phyloP scores from a whole-genome alignment of 2,888 invertebrate species.

The Polydrusus pterygomalis region DNA sequence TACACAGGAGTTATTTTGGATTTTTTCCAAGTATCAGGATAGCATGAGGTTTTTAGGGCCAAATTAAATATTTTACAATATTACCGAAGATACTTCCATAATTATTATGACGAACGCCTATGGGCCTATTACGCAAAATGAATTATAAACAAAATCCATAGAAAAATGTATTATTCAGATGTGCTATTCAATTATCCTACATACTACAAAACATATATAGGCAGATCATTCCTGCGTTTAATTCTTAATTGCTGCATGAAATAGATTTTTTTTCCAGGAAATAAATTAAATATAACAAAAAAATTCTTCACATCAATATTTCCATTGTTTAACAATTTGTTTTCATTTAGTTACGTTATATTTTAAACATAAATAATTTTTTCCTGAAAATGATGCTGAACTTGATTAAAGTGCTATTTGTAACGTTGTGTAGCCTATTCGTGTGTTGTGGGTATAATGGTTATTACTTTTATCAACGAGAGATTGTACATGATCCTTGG shows the following conservation, averaged over 20 bases:
- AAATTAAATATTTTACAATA: no score
- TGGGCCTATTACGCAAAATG: no score
- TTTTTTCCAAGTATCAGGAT: no score
- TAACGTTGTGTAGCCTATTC: not conserved
- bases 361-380: not conserved
- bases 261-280: not conserved
- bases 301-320: not conserved
- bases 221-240: not conserved
- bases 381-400: not conserved
- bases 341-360: not conserved
- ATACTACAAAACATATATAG: not conserved
- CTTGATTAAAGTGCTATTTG: not conserved
- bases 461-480: conserved; percentile 28
- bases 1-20: no score
- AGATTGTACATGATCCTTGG: not conserved
- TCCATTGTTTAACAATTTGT: conserved; percentile 1
- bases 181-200: not conserved
- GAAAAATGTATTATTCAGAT: conserved; percentile 6
- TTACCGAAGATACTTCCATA: no score
- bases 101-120: no score
- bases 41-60: no score
- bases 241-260: conserved; percentile 1
- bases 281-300: not conserved
- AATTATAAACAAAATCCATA: no score
- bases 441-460: not conserved